A percentile compares a stretch with the other conserved stretches of the same genome.
Conservation (phyloP, 2,113 vertebrate species). For the Microcebus tavaratra region DNA sequence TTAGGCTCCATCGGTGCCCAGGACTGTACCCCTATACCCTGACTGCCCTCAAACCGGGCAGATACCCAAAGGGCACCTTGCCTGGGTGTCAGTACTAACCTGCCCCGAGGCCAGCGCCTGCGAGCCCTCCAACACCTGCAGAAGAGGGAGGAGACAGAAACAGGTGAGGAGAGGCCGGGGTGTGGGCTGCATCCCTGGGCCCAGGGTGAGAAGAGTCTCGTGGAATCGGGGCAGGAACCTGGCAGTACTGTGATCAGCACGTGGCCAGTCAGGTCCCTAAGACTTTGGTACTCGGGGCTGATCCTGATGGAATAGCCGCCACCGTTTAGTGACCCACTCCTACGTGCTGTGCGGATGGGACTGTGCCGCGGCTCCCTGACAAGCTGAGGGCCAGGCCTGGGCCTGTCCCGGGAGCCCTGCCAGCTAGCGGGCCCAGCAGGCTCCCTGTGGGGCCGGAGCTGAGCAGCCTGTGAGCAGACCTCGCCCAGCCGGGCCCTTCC, state of each 20-base stretch:
- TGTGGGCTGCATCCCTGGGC: too few relatives aligned
- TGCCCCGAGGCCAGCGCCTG: slow-evolving; percentile 51
- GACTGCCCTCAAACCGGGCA: neutral
- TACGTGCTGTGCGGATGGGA: neutral
- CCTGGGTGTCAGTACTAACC: slow-evolving; percentile 31
- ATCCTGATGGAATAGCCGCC: neutral
- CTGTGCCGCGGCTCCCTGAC: neutral
- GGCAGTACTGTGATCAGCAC: neutral
- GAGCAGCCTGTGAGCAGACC: neutral
- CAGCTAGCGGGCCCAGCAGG: neutral
- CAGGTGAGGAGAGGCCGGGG: neutral
- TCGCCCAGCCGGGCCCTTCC: neutral
- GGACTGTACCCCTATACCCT: neutral
- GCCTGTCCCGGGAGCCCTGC: neutral
- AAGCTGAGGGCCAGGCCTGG: neutral
- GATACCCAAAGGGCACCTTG: neutral
- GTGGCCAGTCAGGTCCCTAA: neutral
- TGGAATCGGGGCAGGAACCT: neutral
- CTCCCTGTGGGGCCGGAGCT: neutral
- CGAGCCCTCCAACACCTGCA: slow-evolving; percentile 77
- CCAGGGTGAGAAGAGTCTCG: too few relatives aligned
- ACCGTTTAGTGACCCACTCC: neutral
- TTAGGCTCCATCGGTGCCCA: neutral
- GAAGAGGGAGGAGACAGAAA: slow-evolving; percentile 52
- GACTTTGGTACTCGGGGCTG: too few relatives aligned